Evolutionary conservation across 1,140 invertebrate species (phyloP).

Genomic region (Thereuonema tuberculata): DNA sequence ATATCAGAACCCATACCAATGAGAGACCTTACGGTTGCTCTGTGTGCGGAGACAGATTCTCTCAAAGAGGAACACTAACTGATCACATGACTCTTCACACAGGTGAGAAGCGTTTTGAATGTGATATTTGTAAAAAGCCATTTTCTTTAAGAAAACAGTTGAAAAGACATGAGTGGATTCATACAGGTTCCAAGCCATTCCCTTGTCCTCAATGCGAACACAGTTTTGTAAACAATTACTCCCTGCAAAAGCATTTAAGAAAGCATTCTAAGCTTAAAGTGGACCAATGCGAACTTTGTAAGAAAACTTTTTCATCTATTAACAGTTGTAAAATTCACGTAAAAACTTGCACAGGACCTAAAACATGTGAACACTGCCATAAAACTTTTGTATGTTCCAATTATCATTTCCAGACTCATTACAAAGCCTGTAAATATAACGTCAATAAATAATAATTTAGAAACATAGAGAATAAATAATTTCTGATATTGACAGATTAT

Average conservation of each 20-base stretch:
- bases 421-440: no score
- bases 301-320: not conserved
- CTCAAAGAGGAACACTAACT: slow-evolving; percentile 1
- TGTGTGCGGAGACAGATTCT: slow-evolving; percentile 9
- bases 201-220: slow-evolving; percentile 7
- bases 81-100: slow-evolving; percentile 15
- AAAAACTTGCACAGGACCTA: slow-evolving; percentile 6
- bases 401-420: no score
- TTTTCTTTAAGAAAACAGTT: slow-evolving; percentile 9
- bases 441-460: no score
- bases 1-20: slow-evolving; percentile 8
- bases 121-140: slow-evolving; percentile 13
- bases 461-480: no score
- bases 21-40: slow-evolving; percentile 5
- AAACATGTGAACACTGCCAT: not conserved
- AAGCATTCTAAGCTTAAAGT: slow-evolving; percentile 7
- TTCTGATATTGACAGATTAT: no score
- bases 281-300: not conserved
- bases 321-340: slow-evolving; percentile 9
- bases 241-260: not conserved
- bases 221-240: not conserved
- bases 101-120: slow-evolving; percentile 13
- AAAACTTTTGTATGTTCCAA: not conserved
- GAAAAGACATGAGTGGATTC: slow-evolving; percentile 12
- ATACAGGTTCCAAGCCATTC: slow-evolving; percentile 17